These are phyloP conservation scores for Cygnus buccinator DNA, from an alignment of 2,113 vertebrate species.

Conservation along the genomic window DNA sequence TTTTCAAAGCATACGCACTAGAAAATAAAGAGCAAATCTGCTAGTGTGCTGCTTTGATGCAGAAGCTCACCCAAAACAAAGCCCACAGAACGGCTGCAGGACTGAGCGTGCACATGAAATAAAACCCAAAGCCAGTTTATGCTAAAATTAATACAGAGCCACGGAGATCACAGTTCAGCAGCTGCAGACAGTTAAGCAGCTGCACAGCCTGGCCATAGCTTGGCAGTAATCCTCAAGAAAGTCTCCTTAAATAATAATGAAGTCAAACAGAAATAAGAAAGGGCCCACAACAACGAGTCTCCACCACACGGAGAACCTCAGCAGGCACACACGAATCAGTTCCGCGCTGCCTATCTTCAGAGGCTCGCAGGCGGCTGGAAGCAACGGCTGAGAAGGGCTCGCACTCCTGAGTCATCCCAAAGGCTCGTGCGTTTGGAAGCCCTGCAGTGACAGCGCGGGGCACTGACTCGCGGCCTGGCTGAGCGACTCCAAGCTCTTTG, in stretches of 20 bases:
- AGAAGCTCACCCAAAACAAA: background rate
- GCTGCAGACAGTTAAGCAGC: conserved; percentile 28
- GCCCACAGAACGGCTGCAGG: background rate
- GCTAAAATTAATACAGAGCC: conserved; percentile 17
- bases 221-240: background rate
- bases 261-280: background rate
- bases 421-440: background rate
- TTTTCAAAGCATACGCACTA: background rate
- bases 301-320: background rate
- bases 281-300: background rate
- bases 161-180: background rate
- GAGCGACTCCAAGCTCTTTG: background rate
- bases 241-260: background rate
- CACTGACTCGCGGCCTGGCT: background rate
- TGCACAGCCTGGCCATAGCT: background rate
- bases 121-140: background rate
- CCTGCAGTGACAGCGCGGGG: background rate
- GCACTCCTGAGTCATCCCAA: conserved; percentile 15
- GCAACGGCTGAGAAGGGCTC: background rate
- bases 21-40: background rate
- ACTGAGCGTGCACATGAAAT: background rate
- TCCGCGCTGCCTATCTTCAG: background rate
- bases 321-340: background rate
- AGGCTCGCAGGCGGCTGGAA: background rate
- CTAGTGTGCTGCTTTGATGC: background rate